Conservation (phyloP, 2,113 vertebrate genomes). For the Tachysurus fulvidraco region DNA sequence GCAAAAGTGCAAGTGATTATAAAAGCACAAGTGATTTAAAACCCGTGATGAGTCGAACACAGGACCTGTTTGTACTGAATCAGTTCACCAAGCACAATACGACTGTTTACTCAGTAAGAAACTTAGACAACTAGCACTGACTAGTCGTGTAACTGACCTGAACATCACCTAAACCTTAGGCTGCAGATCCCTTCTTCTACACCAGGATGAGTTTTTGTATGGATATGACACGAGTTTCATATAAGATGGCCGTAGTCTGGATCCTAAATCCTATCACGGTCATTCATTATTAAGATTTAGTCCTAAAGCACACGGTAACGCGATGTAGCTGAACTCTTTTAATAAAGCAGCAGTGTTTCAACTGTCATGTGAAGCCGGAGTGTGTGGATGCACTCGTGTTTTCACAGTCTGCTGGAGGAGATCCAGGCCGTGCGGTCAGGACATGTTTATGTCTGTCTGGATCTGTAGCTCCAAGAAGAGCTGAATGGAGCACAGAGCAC, state of each 20-base stretch:
- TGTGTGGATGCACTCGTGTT: conserved; percentile 40
- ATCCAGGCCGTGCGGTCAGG: conserved; percentile 52
- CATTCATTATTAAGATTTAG: neutral
- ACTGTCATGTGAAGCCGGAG: neutral
- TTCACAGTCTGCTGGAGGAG: conserved; percentile 47
- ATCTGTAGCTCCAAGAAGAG: conserved; percentile 41
- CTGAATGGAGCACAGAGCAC: conserved; percentile 41
- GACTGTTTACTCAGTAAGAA: too few relatives aligned
- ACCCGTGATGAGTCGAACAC: too few relatives aligned
- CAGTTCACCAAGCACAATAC: too few relatives aligned
- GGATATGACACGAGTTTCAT: neutral
- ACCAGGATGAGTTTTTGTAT: neutral
- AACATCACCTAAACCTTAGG: neutral
- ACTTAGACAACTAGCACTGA: too few relatives aligned
- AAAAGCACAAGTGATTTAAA: too few relatives aligned
- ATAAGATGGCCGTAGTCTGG: neutral
- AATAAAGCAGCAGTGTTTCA: conserved; percentile 28
- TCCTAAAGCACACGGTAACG: neutral
- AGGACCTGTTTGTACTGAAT: too few relatives aligned
- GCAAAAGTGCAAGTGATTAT: too few relatives aligned
- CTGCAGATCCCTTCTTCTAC: neutral
- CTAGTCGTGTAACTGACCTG: too few relatives aligned
- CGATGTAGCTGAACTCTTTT: neutral
- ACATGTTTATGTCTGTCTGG: conserved; percentile 64
- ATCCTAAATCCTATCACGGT: neutral